Percentiles rank a stretch among this genome's conserved stretches.
These are phyloP conservation scores for Tokudaia muenninki DNA, from an alignment of 2,797 vertebrate genomes.

Conservation along the genomic window DNA sequence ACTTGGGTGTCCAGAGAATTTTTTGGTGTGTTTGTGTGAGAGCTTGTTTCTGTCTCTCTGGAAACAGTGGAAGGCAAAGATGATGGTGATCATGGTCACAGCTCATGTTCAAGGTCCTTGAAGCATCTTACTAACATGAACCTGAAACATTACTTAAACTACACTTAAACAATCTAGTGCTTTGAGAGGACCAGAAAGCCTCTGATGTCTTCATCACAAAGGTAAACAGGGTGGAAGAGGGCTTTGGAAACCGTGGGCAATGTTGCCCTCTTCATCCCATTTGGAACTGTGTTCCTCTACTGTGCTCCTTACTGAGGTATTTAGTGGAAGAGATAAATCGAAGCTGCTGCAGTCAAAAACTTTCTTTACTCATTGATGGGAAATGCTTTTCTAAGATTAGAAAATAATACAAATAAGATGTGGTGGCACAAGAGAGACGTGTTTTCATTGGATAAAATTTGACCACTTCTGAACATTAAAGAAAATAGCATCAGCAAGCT, in stretches of 20 bases:
- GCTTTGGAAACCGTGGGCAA: conserved; percentile 22
- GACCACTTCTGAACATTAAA: conserved; percentile 5
- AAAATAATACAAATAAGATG: neutral
- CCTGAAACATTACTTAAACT: neutral
- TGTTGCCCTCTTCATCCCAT: neutral
- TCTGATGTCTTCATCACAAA: neutral
- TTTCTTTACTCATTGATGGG: conserved; percentile 30
- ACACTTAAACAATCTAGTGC: neutral
- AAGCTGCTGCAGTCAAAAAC: neutral
- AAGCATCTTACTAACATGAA: conserved; percentile 34
- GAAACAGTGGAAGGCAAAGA: conserved; percentile 71
- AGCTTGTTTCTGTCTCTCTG: conserved; percentile 78
- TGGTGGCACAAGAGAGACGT: neutral
- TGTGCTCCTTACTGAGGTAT: neutral
- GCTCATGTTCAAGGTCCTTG: neutral
- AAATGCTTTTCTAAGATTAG: conserved; percentile 67
- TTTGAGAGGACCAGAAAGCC: neutral
- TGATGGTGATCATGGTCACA: conserved; percentile 27
- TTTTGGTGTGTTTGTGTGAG: conserved; percentile 67
- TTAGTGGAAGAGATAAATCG: conserved; percentile 62
- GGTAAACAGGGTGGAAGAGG: neutral
- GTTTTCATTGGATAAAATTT: conserved; percentile 41
- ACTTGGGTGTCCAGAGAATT: conserved; percentile 73
- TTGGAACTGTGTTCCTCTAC: neutral
- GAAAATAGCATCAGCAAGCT: neutral